phyloP scores from a whole-genome alignment of 2,797 vertebrate genomes.

The Diplodus puntazzo region DNA sequence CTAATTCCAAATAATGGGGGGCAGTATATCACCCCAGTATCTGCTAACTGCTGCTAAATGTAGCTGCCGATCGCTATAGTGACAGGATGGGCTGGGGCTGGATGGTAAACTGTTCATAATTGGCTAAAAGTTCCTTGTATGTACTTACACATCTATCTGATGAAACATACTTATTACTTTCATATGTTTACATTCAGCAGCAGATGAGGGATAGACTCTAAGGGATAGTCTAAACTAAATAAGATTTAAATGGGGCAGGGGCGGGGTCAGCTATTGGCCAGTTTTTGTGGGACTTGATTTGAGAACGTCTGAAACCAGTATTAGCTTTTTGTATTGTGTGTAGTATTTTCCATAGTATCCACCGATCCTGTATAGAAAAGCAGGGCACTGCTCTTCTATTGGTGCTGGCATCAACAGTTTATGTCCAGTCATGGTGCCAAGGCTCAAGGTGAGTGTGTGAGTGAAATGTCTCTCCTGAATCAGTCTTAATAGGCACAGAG shows the following conservation, averaged over 20 bases:
- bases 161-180: background rate
- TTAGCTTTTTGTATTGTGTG: background rate
- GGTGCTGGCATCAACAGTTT: conserved; percentile 13
- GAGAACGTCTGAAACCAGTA: background rate
- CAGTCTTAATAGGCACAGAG: conserved; percentile 65
- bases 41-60: too few species aligned
- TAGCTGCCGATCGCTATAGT: too few species aligned
- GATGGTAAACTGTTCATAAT: too few species aligned
- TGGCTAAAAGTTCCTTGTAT: too few species aligned
- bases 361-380: conserved; percentile 2
- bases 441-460: conserved; percentile 50
- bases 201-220: background rate
- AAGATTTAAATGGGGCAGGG: background rate
- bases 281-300: background rate
- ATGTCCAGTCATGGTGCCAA: conserved; percentile 1
- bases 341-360: background rate
- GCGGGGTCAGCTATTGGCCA: background rate
- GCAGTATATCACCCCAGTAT: too few species aligned
- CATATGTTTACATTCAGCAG: background rate
- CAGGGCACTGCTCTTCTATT: background rate
- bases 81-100: too few species aligned
- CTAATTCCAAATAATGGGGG: too few species aligned
- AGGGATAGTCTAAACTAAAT: background rate
- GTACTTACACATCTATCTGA: background rate
- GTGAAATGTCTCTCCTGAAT: conserved; percentile 47